These are phyloP conservation scores for Hydrolagus affinis DNA, from an alignment of 2,113 vertebrate species.

Conservation along the genomic window DNA sequence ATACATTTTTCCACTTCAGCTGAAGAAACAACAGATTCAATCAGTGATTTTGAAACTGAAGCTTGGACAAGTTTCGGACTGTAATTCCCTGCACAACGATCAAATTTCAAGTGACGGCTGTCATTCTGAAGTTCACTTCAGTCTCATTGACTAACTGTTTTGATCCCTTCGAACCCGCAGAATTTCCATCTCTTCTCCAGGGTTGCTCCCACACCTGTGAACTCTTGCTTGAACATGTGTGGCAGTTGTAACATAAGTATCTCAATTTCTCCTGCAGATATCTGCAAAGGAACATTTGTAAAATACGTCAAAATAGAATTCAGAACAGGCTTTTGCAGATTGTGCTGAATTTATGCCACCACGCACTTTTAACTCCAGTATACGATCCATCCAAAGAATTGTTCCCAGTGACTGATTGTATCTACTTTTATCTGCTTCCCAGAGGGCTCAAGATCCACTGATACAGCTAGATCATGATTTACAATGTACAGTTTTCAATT, in stretches of 20 bases:
- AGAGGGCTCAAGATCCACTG: too few species aligned
- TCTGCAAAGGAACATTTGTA: constrained; percentile 52
- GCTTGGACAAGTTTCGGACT: constrained; percentile 44
- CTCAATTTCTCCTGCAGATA: constrained; percentile 81
- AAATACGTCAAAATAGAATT: constrained; percentile 12
- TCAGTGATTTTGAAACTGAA: constrained; percentile 46
- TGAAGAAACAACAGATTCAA: constrained; percentile 53
- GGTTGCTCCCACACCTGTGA: constrained; percentile 88
- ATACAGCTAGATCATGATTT: too few species aligned
- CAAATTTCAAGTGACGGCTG: constrained; percentile 38
- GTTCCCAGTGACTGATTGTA: too few species aligned
- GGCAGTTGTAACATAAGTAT: constrained; percentile 81
- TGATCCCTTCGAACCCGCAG: constrained; percentile 86
- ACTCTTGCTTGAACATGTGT: constrained; percentile 86
- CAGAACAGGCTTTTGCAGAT: not conserved
- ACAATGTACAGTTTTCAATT: too few species aligned
- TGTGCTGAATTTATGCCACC: too few species aligned
- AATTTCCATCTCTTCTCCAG: constrained; percentile 96
- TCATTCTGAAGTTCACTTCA: constrained; percentile 41
- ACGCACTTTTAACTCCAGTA: too few species aligned
- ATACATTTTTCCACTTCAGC: constrained; percentile 61
- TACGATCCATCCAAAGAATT: too few species aligned
- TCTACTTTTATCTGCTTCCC: too few species aligned
- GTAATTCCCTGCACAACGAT: constrained; percentile 39
- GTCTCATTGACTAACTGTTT: constrained; percentile 62